Conservation (phyloP, 1,140 invertebrate species). For the Rhyzopertha dominica region DNA sequence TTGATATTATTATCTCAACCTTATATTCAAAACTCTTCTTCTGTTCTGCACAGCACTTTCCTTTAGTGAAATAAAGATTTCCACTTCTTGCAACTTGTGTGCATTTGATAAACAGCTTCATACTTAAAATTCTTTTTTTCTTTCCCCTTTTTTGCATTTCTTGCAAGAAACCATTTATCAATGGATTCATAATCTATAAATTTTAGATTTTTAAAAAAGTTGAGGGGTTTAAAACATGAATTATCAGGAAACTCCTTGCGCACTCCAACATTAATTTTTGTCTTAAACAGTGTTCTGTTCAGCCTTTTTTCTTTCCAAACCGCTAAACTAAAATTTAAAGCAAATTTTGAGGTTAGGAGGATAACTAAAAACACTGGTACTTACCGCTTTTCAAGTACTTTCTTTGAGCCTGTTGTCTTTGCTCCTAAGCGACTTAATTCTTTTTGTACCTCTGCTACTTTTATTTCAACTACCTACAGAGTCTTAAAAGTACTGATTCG, state of each 20-base stretch:
- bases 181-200: constrained; percentile 1
- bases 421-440: neutral
- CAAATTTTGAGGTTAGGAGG: neutral
- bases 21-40: neutral
- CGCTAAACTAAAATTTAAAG: neutral
- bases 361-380: neutral
- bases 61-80: neutral
- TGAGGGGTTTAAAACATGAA: neutral
- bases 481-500: too few species aligned
- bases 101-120: neutral
- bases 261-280: neutral
- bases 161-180: neutral
- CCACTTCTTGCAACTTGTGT: neutral
- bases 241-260: too few species aligned
- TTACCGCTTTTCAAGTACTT: neutral
- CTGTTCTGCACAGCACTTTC: neutral
- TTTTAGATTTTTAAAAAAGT: neutral
- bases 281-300: constrained; percentile 1
- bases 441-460: neutral
- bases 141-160: neutral
- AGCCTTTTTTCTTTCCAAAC: neutral
- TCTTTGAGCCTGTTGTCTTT: neutral
- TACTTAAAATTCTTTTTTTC: neutral
- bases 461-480: too few species aligned
- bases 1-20: neutral